Percentiles rank a stretch among this genome's conserved stretches.
phyloP scores from a whole-genome alignment of 2,113 vertebrate genomes.

The Psammodynastes pulverulentus region DNA sequence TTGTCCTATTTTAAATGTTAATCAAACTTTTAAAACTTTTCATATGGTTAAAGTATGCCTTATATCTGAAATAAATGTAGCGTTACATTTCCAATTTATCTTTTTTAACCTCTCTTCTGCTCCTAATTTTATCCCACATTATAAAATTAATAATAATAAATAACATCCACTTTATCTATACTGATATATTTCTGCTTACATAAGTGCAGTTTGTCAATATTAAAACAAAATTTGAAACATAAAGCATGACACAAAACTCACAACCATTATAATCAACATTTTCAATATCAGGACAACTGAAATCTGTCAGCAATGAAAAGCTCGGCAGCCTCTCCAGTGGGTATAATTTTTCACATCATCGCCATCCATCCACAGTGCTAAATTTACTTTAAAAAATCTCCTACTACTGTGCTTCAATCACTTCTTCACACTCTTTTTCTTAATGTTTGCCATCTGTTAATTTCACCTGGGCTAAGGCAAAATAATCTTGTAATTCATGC shows the following conservation, averaged over 20 bases:
- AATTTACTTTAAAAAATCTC: background rate
- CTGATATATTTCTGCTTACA: background rate
- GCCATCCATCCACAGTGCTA: background rate
- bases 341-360: background rate
- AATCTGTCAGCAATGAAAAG: background rate
- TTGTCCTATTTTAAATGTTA: background rate
- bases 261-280: background rate
- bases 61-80: background rate
- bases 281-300: background rate
- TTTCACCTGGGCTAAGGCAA: slow-evolving; percentile 21
- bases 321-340: background rate
- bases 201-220: background rate
- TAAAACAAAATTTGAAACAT: background rate
- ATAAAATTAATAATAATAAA: background rate
- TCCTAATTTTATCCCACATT: background rate
- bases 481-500: slow-evolving; percentile 35
- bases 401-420: background rate
- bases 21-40: background rate
- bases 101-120: background rate
- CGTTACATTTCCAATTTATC: background rate
- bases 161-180: background rate
- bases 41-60: background rate
- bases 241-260: background rate
- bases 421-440: background rate
- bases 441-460: background rate